Base-by-base conservation (phyloP, 1,140 invertebrate genomes). In the Drosophila lacertosa region DNA sequence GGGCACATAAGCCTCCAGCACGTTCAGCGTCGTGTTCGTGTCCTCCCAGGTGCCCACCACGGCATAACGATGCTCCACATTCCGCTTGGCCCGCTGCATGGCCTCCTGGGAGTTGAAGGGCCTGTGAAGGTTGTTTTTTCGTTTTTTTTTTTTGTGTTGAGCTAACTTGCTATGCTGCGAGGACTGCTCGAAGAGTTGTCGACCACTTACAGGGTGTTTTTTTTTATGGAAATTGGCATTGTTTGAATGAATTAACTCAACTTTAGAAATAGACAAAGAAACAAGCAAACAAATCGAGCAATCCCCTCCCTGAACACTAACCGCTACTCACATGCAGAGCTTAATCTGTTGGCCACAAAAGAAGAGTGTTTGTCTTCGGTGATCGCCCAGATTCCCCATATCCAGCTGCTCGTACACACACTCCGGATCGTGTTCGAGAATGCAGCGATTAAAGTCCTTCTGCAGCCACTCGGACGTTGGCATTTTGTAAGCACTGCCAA, bases 41-140 rank as follows among this genome's bases (percentile, higher is more conserved):
- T 98, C 96, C 89, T 97, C 96, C 9, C 97, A 93, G n/a, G 97
- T 95, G 1, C 97, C 97, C 4, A 98, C 96, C 0, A 97, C 97
- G 0, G 96, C 95, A 81, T 97, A 98, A 76, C 96, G 94, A 78
- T 95, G 93, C 82, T 97, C 96, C 6, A 97, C 96, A 42, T 96
- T 95, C 45, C 93, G 91, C 91, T 97, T 97, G 1, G 96, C 96
- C 68, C 94, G 93, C 89, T 97, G 95, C 75, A 97, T 91, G 1
- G 96, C 96, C 72, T 95, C 95, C 11, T 94, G 91, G 0, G 95
- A 96, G 84, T 97, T 97, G 88, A 97, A 97, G 40, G 96, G 96
- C 68, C 96, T 96, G 92, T n/a, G 92, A 26, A 54, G 26, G 55
- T 15, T 39, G 44, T 29, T 29, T n/a, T 45, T 37, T 57, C 42